A percentile compares a stretch with the other conserved stretches of the same genome.
phyloP scores from a whole-genome alignment of 2,797 vertebrate species.

The Sciurus carolinensis region DNA sequence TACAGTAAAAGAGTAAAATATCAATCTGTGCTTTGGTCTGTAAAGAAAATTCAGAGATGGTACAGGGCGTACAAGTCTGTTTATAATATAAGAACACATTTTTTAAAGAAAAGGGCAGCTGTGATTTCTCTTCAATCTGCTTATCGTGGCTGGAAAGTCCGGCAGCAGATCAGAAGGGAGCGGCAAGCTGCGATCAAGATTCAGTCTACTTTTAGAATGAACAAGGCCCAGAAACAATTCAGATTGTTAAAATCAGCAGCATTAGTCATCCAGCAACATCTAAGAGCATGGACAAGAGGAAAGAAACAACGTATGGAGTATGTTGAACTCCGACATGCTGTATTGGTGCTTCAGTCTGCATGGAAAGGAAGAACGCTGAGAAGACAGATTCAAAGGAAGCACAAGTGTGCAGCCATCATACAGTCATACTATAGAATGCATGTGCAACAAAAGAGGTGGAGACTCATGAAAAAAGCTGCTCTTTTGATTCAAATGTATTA shows the following conservation, averaged over 20 bases:
- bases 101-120: slow-evolving; percentile 88
- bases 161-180: slow-evolving; percentile 86
- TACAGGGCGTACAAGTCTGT: slow-evolving; percentile 89
- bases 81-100: slow-evolving; percentile 85
- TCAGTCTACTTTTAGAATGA: slow-evolving; percentile 92
- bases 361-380: slow-evolving; percentile 92
- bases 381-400: slow-evolving; percentile 84
- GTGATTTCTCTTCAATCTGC: slow-evolving; percentile 91
- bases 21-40: slow-evolving; percentile 84
- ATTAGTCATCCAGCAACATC: slow-evolving; percentile 89
- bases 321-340: slow-evolving; percentile 78
- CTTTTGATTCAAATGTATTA: slow-evolving; percentile 90
- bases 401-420: slow-evolving; percentile 89
- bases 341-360: slow-evolving; percentile 90
- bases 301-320: slow-evolving; percentile 87
- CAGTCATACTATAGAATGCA: slow-evolving; percentile 92
- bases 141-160: slow-evolving; percentile 90
- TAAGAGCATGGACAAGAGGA: slow-evolving; percentile 89
- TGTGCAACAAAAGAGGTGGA: slow-evolving; percentile 86
- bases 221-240: slow-evolving; percentile 86
- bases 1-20: slow-evolving; percentile 86
- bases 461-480: slow-evolving; percentile 87
- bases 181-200: slow-evolving; percentile 89
- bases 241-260: slow-evolving; percentile 85
- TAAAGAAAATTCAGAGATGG: slow-evolving; percentile 92